These are phyloP conservation scores for Ceryle rudis DNA, from an alignment of 2,797 vertebrate species.

Conservation along the genomic window DNA sequence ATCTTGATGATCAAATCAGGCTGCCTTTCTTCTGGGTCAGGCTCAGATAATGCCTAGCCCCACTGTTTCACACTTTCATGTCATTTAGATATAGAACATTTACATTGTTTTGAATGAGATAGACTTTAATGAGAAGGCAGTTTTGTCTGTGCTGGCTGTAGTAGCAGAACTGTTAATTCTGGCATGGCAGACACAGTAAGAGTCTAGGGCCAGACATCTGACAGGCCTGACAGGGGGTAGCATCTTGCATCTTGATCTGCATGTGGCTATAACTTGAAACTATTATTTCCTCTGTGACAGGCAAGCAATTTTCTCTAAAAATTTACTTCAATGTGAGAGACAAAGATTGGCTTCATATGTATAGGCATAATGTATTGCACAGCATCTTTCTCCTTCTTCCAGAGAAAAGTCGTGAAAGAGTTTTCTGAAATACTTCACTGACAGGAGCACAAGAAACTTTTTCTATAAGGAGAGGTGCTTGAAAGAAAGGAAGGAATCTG, in stretches of 20 bases:
- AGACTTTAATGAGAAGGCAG: background rate
- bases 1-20: conserved; percentile 8
- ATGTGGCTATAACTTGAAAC: conserved; percentile 17
- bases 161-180: background rate
- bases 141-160: background rate
- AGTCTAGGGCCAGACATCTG: conserved; percentile 43
- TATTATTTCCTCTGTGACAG: background rate
- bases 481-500: background rate
- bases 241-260: background rate
- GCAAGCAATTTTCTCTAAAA: conserved; percentile 23
- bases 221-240: conserved; percentile 7
- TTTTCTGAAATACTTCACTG: conserved; percentile 14
- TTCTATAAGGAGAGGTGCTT: background rate
- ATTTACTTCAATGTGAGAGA: background rate
- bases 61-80: background rate
- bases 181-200: conserved; percentile 19
- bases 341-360: background rate
- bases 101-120: background rate
- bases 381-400: background rate
- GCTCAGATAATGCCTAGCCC: background rate
- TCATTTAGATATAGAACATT: background rate
- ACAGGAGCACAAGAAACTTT: background rate
- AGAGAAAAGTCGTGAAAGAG: background rate
- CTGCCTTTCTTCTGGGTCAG: background rate
- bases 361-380: background rate